These are phyloP conservation scores for Rotaria socialis DNA, from an alignment of 2,888 invertebrate genomes.

Conservation along the genomic window DNA sequence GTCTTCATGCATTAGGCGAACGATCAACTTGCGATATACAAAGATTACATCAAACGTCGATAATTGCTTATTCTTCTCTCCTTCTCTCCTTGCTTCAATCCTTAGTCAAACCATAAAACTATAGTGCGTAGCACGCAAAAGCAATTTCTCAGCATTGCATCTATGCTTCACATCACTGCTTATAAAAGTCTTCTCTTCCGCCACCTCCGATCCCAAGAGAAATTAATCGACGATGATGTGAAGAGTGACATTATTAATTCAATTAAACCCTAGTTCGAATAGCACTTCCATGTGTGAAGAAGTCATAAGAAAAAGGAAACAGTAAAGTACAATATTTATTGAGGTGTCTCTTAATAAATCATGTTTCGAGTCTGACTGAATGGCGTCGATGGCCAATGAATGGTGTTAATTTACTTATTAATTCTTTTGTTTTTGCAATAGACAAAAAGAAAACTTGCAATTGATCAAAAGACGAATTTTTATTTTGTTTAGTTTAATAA, in stretches of 20 bases:
- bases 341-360: background rate
- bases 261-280: background rate
- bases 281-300: background rate
- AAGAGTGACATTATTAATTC: conserved; percentile 32
- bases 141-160: background rate
- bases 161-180: background rate
- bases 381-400: too few relatives aligned
- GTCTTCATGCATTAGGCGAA: background rate
- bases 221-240: conserved; percentile 25
- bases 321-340: background rate
- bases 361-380: background rate
- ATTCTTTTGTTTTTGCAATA: too few relatives aligned
- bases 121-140: background rate
- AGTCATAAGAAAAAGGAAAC: background rate
- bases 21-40: background rate
- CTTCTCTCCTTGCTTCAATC: background rate
- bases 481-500: too few relatives aligned
- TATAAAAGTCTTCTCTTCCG: background rate
- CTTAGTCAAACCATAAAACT: background rate
- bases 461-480: too few relatives aligned
- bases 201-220: background rate
- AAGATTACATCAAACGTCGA: conserved; percentile 21
- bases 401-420: background rate
- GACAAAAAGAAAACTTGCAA: too few relatives aligned
- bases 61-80: conserved; percentile 18